Evolutionary conservation across 2,797 vertebrate genomes (phyloP).

Genomic region (Neopelma chrysocephalum): DNA sequence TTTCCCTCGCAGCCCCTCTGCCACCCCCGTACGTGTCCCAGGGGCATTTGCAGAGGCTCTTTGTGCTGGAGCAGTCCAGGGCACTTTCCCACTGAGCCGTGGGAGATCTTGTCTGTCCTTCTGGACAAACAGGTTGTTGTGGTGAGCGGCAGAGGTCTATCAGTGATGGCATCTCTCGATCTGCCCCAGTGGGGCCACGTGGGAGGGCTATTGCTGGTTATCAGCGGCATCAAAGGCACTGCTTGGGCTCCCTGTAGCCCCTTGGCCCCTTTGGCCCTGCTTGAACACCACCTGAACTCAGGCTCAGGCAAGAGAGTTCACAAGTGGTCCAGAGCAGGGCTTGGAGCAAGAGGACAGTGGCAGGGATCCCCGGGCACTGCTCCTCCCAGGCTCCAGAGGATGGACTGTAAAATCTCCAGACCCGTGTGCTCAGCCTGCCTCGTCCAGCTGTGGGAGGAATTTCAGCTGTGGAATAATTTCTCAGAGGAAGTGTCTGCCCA

Average conservation of each 20-base stretch:
- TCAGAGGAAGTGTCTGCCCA: conserved; percentile 39
- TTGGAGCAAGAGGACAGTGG: background rate
- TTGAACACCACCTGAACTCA: background rate
- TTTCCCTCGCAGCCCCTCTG: background rate
- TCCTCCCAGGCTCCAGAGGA: background rate
- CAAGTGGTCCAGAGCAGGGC: fast-evolving
- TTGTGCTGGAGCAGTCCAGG: fast-evolving
- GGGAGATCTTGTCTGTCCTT: background rate
- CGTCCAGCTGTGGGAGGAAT: background rate
- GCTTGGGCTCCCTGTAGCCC: background rate
- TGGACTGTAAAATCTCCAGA: background rate
- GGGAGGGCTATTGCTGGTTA: background rate
- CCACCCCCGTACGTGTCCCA: fast-evolving
- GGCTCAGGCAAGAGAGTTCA: background rate
- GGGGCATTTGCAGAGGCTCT: fast-evolving
- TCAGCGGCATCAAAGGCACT: background rate
- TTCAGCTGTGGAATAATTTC: conserved; percentile 28
- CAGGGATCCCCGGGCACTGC: background rate
- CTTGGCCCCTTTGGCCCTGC: background rate
- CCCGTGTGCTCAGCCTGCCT: background rate
- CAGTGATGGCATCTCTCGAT: background rate
- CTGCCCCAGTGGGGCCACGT: fast-evolving
- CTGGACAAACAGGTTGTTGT: background rate
- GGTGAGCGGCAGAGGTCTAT: background rate
- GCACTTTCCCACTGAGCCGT: background rate